Evolutionary conservation across 2,113 vertebrate species (phyloP).

Genomic region (Otus sunia): DNA sequence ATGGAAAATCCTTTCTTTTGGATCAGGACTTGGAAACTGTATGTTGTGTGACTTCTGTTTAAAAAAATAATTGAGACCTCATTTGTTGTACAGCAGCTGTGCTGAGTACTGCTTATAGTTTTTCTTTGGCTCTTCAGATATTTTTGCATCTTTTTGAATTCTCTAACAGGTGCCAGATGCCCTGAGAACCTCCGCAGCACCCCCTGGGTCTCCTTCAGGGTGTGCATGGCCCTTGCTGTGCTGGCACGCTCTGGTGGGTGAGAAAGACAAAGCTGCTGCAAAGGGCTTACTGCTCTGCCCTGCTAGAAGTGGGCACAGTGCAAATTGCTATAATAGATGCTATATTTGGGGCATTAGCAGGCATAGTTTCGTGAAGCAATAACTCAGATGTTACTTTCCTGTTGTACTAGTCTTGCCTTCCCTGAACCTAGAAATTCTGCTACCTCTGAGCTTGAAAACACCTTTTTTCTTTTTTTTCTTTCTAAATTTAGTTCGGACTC

Average conservation of each 20-base stretch:
- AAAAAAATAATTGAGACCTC: neutral
- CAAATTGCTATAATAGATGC: neutral
- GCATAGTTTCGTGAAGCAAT: neutral
- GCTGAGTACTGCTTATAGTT: neutral
- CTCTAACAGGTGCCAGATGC: neutral
- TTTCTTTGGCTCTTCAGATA: neutral
- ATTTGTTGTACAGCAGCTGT: neutral
- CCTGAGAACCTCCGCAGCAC: neutral
- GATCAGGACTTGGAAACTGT: neutral
- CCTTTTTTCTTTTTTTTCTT: neutral
- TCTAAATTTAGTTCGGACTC: neutral
- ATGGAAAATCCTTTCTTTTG: neutral
- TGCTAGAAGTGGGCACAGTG: neutral
- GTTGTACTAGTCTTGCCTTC: neutral
- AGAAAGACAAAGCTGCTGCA: neutral
- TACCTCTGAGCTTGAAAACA: neutral
- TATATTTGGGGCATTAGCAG: neutral
- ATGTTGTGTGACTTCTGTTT: neutral
- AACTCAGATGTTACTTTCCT: neutral
- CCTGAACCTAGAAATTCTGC: neutral
- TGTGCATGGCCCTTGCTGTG: neutral
- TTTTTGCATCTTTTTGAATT: neutral
- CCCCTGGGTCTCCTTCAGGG: neutral
- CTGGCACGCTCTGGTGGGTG: accelerated
- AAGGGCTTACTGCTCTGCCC: neutral